These are phyloP conservation scores for Gambusia holbrooki DNA, from an alignment of 2,113 vertebrate species.

Conservation along the genomic window DNA sequence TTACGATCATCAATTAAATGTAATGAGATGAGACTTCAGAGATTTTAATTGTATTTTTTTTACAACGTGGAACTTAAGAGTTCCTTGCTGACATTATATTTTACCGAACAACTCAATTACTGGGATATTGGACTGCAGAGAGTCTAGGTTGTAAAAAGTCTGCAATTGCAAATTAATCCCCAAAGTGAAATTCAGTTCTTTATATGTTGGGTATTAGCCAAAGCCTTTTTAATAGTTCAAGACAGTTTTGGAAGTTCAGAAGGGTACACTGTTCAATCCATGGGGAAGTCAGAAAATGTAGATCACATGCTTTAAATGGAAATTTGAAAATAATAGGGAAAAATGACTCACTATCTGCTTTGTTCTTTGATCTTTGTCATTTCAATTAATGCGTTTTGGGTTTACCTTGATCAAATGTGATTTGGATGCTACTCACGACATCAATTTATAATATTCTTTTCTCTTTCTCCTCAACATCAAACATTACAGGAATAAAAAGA, in stretches of 20 bases:
- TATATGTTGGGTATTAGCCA: slow-evolving; percentile 30
- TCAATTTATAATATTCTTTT: no score
- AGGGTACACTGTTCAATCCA: background rate
- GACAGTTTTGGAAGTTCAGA: slow-evolving; percentile 9
- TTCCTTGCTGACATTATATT: slow-evolving; percentile 36
- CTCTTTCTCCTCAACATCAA: no score
- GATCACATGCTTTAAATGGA: background rate
- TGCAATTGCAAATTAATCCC: slow-evolving; percentile 53
- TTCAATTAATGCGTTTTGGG: no score
- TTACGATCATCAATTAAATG: slow-evolving; percentile 29
- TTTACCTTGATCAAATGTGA: no score
- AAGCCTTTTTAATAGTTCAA: slow-evolving; percentile 27
- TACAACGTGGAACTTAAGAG: slow-evolving; percentile 15
- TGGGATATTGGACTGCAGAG: slow-evolving; percentile 37
- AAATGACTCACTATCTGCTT: no score
- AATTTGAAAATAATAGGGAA: background rate
- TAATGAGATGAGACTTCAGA: slow-evolving; percentile 27
- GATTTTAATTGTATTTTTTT: slow-evolving; percentile 14
- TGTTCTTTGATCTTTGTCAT: no score
- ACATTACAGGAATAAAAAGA: no score
- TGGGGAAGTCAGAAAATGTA: background rate
- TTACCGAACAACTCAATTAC: slow-evolving; percentile 46
- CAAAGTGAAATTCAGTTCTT: slow-evolving; percentile 33
- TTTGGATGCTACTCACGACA: no score
- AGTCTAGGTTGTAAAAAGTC: slow-evolving; percentile 38